Evolutionary conservation across 2,113 vertebrate species (phyloP).

Genomic region (Oenanthe oenanthe): DNA sequence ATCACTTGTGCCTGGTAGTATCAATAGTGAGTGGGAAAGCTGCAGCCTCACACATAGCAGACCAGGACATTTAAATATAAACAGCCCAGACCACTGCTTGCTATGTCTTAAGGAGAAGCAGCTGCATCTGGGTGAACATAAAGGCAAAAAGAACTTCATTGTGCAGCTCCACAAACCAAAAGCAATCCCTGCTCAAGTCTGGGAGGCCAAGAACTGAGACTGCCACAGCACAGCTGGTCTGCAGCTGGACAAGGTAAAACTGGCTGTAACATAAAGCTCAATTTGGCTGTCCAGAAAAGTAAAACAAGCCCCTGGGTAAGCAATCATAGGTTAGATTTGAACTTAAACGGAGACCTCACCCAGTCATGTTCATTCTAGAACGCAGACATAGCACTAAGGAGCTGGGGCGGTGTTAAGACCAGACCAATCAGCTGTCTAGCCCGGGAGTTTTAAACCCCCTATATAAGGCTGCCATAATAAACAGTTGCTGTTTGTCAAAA

Average conservation of each 20-base stretch:
- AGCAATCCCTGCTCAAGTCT: not conserved
- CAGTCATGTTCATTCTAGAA: not conserved
- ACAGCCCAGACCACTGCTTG: not conserved
- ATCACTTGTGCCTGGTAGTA: rapidly evolving
- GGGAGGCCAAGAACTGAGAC: not conserved
- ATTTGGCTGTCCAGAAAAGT: no score
- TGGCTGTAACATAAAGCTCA: no score
- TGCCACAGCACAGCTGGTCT: no score
- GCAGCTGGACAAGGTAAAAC: no score
- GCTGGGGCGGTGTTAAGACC: not conserved
- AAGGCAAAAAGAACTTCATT: not conserved
- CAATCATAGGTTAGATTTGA: not conserved
- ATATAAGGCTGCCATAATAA: not conserved
- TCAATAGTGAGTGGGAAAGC: rapidly evolving
- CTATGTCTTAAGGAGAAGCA: not conserved
- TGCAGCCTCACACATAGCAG: not conserved
- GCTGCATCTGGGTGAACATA: not conserved
- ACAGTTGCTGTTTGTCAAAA: not conserved
- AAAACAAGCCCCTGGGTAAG: not conserved
- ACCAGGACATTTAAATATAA: not conserved
- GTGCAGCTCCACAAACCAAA: not conserved
- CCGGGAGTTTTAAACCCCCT: not conserved
- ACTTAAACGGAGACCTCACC: not conserved
- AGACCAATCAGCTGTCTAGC: not conserved
- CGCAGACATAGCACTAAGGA: not conserved